Evolutionary conservation across 2,113 vertebrate species (phyloP).

Genomic region (Excalfactoria chinensis): DNA sequence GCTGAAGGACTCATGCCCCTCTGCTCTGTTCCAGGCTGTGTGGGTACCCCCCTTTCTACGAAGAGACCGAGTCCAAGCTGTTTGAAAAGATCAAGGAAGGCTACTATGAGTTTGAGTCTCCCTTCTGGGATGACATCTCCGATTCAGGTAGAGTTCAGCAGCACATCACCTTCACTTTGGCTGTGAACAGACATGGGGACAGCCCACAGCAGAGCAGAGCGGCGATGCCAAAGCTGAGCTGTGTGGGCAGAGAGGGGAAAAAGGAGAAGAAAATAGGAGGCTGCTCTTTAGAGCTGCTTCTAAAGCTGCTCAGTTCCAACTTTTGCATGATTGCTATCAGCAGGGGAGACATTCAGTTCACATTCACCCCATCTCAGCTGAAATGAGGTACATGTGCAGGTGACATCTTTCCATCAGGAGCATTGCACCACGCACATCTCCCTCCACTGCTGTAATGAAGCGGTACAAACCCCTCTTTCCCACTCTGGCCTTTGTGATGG

Average conservation of each 20-base stretch:
- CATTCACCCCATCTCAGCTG: background rate
- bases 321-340: background rate
- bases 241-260: background rate
- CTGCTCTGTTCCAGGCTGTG: constrained; percentile 81
- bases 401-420: background rate
- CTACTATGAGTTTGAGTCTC: constrained; percentile 91
- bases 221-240: background rate
- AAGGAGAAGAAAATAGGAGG: fast-evolving
- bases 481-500: fast-evolving
- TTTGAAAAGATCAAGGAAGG: constrained; percentile 95
- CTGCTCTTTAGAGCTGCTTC: background rate
- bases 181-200: background rate
- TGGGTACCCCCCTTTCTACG: constrained; percentile 96
- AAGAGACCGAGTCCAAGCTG: constrained; percentile 90
- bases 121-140: constrained; percentile 94
- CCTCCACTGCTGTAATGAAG: fast-evolving
- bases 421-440: background rate
- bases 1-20: background rate
- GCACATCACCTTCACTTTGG: too few relatives aligned
- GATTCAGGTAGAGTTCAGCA: constrained; percentile 84
- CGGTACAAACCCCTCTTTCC: fast-evolving
- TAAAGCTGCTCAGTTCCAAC: background rate
- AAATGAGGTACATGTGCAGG: background rate
- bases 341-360: background rate
- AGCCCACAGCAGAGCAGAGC: fast-evolving